Base-by-base conservation (phyloP, 2,797 vertebrate genomes). In the Lacerta viridis region DNA sequence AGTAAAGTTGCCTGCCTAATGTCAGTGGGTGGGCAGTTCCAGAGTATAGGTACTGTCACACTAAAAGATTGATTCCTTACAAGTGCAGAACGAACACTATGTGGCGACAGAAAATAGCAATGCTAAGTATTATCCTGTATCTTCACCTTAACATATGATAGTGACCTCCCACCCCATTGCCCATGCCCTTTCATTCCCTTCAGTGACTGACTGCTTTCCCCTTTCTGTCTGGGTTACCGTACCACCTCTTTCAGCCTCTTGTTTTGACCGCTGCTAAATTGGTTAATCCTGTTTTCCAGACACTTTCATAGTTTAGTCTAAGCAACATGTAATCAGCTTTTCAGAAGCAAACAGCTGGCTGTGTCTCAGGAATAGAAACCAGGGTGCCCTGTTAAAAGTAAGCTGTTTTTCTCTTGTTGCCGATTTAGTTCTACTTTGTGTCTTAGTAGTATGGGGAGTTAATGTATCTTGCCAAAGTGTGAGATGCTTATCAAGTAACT, bases 321-420 rank as follows among this genome's bases (percentile, higher is more conserved):
- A 77, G 69, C 61, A 69, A 77, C 4, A 23, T 68, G 66, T 88
- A 88, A 69, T 83, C 43, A 59, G 33, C 25, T 88, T 83, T 88
- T 78, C 43, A 69, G 74, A 78, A 77, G 75, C 61, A 83, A 83
- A 41, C 74, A 71, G 17, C 61, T 55, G 33, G 74, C 33, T 83
- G 23, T 76, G 43, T 50, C 29, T 85, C 39, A n/a, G 17, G 59
- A 77, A 55, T 23, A 23, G 46, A 61, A 74, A 68, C 72, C 25
- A 77, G 29, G 36, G 43, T 36, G 7, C 20, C 71, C 55, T 81
- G 50, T 61, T 85, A n/a, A 41, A 41, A 23, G 50, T 41, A 3
- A 61, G 39, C 50, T 29, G n/a, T 76, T 23, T 64, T 27, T 29
- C 18, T 33, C 80, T 82, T 76, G n/a, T 18, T 72, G n/a, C 33